Evolutionary conservation across 2,888 invertebrate genomes (phyloP), one percentile per base, ranked within the genome.

Genomic region (Tenthredo scrophulariae): DNA sequence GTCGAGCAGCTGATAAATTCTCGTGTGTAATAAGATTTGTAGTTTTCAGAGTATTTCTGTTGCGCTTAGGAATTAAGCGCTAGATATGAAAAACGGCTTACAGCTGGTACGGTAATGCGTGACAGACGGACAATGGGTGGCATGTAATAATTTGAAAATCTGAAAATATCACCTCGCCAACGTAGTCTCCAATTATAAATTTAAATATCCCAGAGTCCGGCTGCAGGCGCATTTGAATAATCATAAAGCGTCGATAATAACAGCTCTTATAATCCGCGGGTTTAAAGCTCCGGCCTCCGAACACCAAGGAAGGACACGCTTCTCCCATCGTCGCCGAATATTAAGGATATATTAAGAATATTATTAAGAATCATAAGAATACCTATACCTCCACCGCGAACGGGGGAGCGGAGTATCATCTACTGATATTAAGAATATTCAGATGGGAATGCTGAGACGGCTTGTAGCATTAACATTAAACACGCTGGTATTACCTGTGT

Each of bases 391-490:
- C 22, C 37, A 40, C 40, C 37, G 58, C 58, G 54, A n/a, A 18
- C 18, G 54, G 15, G 62, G 37, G 65, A 26, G 10, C 46, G 33
- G n/a, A 77, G 54, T 37, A 65, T 80, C 18, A 33, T 79, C 79
- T 58, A 67, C 43, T 46, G 70, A 83, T 83, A 83, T 83, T 83
- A 65, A 83, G 83, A 65, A 83, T 83, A 83, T 83, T 70, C 83
- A 83, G 67, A 40, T 74, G 40, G 83, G 83, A 87, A 89, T 89
- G 87, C 89, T 90, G 87, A 33, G 89, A 90, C 89, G 88, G 89
- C 89, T 87, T 90, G 90, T 90, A 90, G 88, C 87, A 90, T 90
- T 89, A 89, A 89, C 90, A 88, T 89, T 86, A 88, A 67, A 88
- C 87, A 87, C 85, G 87, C 86, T 85, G 87, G 88, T 88, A 91